Percentiles rank a stretch among this genome's conserved stretches.
These are phyloP conservation scores for Mongoloraphidia duomilia DNA, from an alignment of 2,888 invertebrate genomes.

Conservation along the genomic window DNA sequence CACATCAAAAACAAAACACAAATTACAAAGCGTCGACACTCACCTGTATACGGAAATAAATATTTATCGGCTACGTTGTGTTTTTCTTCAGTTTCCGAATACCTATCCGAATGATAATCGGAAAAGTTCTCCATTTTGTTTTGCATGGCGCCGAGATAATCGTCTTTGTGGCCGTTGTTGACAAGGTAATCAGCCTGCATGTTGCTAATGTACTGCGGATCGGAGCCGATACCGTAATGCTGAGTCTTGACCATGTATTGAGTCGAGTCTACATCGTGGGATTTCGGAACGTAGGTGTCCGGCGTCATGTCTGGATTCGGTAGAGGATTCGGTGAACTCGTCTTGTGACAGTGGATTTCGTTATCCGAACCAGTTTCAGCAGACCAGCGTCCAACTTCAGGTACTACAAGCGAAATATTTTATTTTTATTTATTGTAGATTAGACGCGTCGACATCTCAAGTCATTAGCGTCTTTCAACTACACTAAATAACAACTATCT, in stretches of 20 bases:
- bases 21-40: constrained; percentile 14
- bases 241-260: constrained; percentile 10
- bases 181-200: constrained; percentile 14
- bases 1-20: neutral
- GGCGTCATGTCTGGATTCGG: constrained; percentile 66
- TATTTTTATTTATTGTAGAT: neutral
- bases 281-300: constrained; percentile 39
- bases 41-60: constrained; percentile 68
- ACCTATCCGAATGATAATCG: constrained; percentile 43
- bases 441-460: too few relatives aligned
- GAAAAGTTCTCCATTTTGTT: constrained; percentile 28
- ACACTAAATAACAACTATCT: too few relatives aligned
- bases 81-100: constrained; percentile 57
- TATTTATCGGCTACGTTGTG: constrained; percentile 64
- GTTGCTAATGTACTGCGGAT: constrained; percentile 18
- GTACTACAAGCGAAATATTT: constrained; percentile 17
- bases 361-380: constrained; percentile 67
- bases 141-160: constrained; percentile 20
- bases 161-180: constrained; percentile 19
- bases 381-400: constrained; percentile 53
- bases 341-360: constrained; percentile 45
- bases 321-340: constrained; percentile 50
- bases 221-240: constrained; percentile 5
- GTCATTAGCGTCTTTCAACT: too few relatives aligned
- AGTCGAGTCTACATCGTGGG: constrained; percentile 21